Base-by-base conservation (phyloP, 2,888 invertebrate species). In the Harpalus rubripes region DNA sequence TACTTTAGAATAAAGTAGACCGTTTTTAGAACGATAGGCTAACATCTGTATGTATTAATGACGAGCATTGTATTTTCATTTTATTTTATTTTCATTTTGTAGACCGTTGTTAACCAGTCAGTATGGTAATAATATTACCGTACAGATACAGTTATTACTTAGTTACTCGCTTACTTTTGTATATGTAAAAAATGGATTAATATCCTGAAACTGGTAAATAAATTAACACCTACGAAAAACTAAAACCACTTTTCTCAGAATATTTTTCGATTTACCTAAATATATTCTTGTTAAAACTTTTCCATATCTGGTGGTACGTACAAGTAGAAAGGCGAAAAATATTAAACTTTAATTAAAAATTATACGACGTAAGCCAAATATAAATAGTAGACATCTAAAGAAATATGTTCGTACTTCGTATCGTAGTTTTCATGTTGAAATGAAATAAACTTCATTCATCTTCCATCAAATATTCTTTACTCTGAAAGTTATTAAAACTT, bases 401-500 rank as follows among this genome's bases (percentile, higher is more conserved):
- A 61, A 61, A 61, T 61, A 61, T 52, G 12, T 52, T 52, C 10
- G 12, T 52, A 59, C n/a, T 59, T 16, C 32, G 32, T 32, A 32
- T 32, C 32, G 32, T 32, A 32, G 32, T 32, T 32, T 32, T 32
- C 32, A 32, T 32, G 32, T 16, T 15, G 16, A 59, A 59, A 59
- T 15, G 7, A 16, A 7, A 15, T 15, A 68, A 68, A 68, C 39
- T 68, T 32, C 32, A 68, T 68, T 68, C 68, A 68, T 68, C 39
- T 68, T 68, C 68, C 39, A 68, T 68, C n/a, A 68, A 68, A 68
- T 68, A 68, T 68, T 68, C 39, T n/a, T 7, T 39, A n/a, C 68
- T 68, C 15, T 68, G 32, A 15, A 68, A 68, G 68, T 68, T 68
- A 68, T 68, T 68, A 68, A 68, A 68, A 68, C 68, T 68, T 68